These are phyloP conservation scores for Nyctibius grandis DNA, from an alignment of 2,797 vertebrate species.

Conservation along the genomic window DNA sequence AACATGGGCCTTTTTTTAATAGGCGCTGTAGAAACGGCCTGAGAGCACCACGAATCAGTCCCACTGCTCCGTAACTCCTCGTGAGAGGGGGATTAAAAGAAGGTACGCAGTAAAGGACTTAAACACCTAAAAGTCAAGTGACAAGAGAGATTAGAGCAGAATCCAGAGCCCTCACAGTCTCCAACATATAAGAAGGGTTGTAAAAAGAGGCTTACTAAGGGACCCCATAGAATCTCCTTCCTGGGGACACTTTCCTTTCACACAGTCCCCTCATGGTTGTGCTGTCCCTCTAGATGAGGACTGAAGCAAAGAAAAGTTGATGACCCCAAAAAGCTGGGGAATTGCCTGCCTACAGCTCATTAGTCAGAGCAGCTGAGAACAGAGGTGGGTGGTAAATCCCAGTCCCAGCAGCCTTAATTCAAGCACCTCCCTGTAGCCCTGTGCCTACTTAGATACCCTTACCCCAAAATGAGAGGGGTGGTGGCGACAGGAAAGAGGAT, in stretches of 20 bases:
- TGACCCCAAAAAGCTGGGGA: neutral
- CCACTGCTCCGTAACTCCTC: accelerated
- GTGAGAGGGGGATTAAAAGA: neutral
- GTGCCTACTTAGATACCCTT: neutral
- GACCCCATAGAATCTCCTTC: neutral
- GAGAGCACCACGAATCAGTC: neutral
- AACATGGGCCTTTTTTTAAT: neutral
- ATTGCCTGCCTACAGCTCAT: neutral
- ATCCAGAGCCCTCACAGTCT: neutral
- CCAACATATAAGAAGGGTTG: neutral
- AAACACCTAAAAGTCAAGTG: neutral
- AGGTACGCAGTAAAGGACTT: neutral
- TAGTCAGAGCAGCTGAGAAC: conserved; percentile 32
- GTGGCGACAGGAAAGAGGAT: neutral
- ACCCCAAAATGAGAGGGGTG: neutral
- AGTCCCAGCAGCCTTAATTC: conserved; percentile 6
- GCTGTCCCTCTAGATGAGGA: neutral
- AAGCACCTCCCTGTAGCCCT: neutral
- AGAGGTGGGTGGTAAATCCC: conserved; percentile 23
- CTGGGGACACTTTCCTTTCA: neutral
- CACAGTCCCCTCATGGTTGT: neutral
- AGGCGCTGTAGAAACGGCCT: neutral
- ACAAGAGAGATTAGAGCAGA: neutral
- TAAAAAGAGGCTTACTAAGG: neutral
- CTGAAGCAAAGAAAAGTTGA: neutral